Percentiles rank a stretch among this genome's conserved stretches.
phyloP scores from a whole-genome alignment of 2,797 vertebrate species.

The Poeciliopsis turneri region DNA sequence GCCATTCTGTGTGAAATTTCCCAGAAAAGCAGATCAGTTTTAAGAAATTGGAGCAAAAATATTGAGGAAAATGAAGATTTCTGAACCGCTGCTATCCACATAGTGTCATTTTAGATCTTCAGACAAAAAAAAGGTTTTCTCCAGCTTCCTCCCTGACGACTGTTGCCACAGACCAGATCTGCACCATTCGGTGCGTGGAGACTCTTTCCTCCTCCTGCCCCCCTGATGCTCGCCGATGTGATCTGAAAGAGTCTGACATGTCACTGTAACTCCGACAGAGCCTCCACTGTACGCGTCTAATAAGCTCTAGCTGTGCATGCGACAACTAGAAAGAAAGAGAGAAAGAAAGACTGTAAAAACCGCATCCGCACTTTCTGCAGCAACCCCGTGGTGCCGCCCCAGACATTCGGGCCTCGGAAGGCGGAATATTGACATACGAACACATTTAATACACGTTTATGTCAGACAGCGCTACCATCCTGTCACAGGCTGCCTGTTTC shows the following conservation, averaged over 20 bases:
- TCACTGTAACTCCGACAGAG: constrained; percentile 27
- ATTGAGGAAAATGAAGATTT: not conserved
- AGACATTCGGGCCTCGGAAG: constrained; percentile 24
- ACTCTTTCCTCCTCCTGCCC: constrained; percentile 10
- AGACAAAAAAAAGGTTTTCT: not conserved
- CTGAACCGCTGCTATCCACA: too few relatives aligned
- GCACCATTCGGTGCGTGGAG: not conserved
- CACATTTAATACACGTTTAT: constrained; percentile 59
- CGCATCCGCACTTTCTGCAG: constrained; percentile 9
- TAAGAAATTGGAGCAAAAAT: not conserved
- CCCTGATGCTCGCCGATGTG: constrained; percentile 12
- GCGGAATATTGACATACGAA: constrained; percentile 47
- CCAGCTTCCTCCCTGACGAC: not conserved
- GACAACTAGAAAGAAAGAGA: not conserved
- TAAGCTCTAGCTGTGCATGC: constrained; percentile 12
- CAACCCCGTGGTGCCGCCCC: not conserved
- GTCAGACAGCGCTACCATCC: not conserved
- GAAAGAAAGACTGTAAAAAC: not conserved
- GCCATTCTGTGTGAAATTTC: too few relatives aligned
- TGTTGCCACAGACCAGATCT: not conserved
- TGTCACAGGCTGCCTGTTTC: not conserved
- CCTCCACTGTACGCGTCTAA: constrained; percentile 20
- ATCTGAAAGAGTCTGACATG: constrained; percentile 34
- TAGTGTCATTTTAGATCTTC: not conserved
- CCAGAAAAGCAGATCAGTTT: too few relatives aligned